phyloP scores from a whole-genome alignment of 2,888 invertebrate genomes.

The Phanerotoma sp. region DNA sequence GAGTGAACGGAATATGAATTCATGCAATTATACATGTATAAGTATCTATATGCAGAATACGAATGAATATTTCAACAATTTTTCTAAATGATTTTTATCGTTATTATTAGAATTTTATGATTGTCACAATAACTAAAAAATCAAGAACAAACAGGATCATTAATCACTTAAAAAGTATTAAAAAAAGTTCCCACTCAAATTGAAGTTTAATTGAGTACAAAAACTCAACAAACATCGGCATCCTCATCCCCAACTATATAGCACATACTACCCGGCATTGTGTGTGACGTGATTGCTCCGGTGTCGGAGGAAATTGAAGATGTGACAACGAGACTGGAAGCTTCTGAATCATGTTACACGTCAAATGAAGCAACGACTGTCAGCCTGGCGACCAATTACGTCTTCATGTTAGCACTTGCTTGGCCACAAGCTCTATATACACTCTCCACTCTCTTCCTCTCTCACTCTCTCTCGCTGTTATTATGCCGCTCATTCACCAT shows the following conservation, averaged over 20 bases:
- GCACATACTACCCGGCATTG: constrained; percentile 37
- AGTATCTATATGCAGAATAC: too few relatives aligned
- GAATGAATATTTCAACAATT: too few relatives aligned
- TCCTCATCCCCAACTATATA: constrained; percentile 22
- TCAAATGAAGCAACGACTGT: constrained; percentile 54
- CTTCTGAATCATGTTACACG: constrained; percentile 57
- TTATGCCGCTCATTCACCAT: constrained; percentile 8
- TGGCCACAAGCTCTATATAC: constrained; percentile 28
- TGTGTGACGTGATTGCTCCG: constrained; percentile 40
- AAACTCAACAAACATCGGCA: constrained; percentile 17
- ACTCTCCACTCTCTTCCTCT: constrained; percentile 17
- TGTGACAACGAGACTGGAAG: constrained; percentile 56
- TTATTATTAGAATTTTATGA: too few relatives aligned
- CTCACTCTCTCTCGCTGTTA: constrained; percentile 13
- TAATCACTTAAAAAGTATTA: too few relatives aligned
- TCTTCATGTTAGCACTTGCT: constrained; percentile 50
- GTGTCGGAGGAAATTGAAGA: constrained; percentile 52
- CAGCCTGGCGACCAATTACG: constrained; percentile 52
- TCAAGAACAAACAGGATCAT: too few relatives aligned
- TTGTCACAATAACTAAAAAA: too few relatives aligned
- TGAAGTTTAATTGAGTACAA: constrained; percentile 9
- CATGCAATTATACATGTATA: too few relatives aligned
- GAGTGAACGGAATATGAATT: too few relatives aligned
- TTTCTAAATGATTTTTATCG: too few relatives aligned
- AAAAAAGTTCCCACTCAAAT: constrained; percentile 6